Evolutionary conservation across 2,888 invertebrate species (phyloP).

Genomic region (Halictus ligatus): DNA sequence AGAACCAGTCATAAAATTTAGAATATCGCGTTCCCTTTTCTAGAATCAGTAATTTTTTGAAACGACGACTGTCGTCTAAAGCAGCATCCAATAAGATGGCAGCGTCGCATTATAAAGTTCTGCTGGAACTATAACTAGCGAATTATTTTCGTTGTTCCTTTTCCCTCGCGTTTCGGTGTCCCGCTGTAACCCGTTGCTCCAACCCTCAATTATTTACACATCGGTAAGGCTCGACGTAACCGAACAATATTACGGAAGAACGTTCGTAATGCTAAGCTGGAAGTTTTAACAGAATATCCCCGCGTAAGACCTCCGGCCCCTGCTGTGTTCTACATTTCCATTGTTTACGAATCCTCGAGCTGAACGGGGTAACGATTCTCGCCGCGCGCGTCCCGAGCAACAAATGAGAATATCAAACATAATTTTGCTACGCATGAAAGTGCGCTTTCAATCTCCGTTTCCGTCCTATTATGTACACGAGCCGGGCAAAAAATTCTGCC

Average conservation of each 20-base stretch:
- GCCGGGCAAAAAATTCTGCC: background rate
- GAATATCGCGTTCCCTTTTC: no score
- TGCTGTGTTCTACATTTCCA: background rate
- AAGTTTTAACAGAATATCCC: background rate
- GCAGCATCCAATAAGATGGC: background rate
- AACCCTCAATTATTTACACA: background rate
- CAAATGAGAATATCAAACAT: constrained; percentile 1
- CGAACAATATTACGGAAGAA: background rate
- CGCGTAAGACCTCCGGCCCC: background rate
- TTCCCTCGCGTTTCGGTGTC: background rate
- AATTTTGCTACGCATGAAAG: background rate
- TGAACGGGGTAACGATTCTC: background rate
- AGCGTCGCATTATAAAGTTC: background rate
- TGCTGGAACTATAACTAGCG: background rate
- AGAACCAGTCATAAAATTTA: no score
- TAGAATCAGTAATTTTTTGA: no score
- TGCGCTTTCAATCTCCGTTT: background rate
- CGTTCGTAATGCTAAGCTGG: background rate
- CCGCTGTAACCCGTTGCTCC: background rate
- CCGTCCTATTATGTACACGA: constrained; percentile 6
- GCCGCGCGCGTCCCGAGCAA: background rate
- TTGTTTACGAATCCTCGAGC: background rate
- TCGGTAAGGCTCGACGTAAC: background rate
- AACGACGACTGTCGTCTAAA: background rate
- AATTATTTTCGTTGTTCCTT: background rate